Evolutionary conservation across 2,888 invertebrate species (phyloP).

Genomic region (Leptopilina drosophilae): DNA sequence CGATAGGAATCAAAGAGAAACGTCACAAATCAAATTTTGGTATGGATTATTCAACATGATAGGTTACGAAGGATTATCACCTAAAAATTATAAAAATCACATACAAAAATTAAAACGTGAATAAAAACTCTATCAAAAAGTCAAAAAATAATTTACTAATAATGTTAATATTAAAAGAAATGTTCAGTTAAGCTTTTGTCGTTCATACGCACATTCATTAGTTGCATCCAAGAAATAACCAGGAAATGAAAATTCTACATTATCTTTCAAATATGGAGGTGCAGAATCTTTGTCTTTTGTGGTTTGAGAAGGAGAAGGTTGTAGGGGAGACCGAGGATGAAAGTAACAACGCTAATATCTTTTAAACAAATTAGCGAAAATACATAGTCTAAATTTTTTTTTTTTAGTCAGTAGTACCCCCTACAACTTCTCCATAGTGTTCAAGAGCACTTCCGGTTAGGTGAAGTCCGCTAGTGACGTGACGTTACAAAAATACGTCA

Average conservation of each 20-base stretch:
- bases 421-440: no score
- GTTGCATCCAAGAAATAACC: slow-evolving; percentile 23
- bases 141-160: background rate
- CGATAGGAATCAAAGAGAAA: background rate
- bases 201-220: slow-evolving; percentile 38
- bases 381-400: no score
- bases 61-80: background rate
- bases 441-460: no score
- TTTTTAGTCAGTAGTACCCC: no score
- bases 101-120: background rate
- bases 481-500: no score
- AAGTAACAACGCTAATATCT: no score
- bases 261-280: slow-evolving; percentile 31
- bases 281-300: slow-evolving; percentile 29
- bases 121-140: background rate
- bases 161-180: background rate
- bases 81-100: background rate
- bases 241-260: slow-evolving; percentile 44
- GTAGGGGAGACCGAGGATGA: no score
- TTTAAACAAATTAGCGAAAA: no score
- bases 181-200: background rate
- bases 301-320: slow-evolving; percentile 22
- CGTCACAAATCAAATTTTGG: background rate
- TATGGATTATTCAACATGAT: background rate
- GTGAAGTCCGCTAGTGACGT: no score